Evolutionary conservation across 2,113 vertebrate genomes (phyloP), one percentile per base, ranked within the genome.

Genomic region (Campylomormyrus tamandua): DNA sequence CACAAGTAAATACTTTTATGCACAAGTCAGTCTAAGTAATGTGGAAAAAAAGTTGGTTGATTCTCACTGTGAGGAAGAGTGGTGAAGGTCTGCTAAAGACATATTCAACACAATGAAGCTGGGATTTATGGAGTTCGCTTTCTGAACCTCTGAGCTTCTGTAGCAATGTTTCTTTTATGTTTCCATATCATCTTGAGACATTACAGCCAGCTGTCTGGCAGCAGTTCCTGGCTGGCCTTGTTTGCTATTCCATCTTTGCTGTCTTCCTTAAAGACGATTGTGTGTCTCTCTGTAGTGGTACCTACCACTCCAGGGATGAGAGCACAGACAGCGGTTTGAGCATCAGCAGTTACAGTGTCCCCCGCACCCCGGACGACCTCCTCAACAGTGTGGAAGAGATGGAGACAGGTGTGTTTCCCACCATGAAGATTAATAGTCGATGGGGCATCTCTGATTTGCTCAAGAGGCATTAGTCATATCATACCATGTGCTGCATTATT

Each of bases 271-370:
- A n/a, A 80, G 74, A 80, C 35, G 13, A 42, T 8, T 66, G 17
- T 66, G 35, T n/a, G 53, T 27, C 91, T 92, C 74, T 87, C 91
- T 91, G 74, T 2, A 98, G 98, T 89, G 97, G 97, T 94, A 97
- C 96, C 49, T 97, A 96, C 84, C 98, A 99, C 95, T 98, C 98
- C 91, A 96, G 97, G 91, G 98, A 98, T 8, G 97, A 99, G 94
- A 99, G 98, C 92, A 98, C 97, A 1, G 97, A 99, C 90, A 98
- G 98, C 0, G 98, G 98, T 21, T 95, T 99, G 74, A 98, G 98
- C 90, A 97, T 98, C 96, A 98, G 98, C 96, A 97, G 96, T 92
- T 97, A 97, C 52, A 98, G 98, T 91, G 95, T 99, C 85, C 97
- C 98, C 87, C 97, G 97, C 89, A 97, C 97, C 0, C 97, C 98